Evolutionary conservation across 1,140 invertebrate genomes (phyloP).

Genomic region (Olivierus martensii): DNA sequence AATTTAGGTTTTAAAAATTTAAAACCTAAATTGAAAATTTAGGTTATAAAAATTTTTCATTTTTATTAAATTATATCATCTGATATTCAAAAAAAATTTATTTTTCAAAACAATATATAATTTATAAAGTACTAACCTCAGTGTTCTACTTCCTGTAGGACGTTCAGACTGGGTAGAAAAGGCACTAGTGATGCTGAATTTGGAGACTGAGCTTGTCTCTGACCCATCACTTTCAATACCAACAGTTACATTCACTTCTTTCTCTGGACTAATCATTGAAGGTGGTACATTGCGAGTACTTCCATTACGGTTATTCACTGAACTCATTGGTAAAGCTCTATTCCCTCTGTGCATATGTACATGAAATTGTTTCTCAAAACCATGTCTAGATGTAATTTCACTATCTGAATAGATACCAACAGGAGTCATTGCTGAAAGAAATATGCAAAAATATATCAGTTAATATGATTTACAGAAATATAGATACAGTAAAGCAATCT

Average conservation of each 20-base stretch:
- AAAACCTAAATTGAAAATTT: no score
- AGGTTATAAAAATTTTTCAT: no score
- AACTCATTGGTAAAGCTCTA: neutral
- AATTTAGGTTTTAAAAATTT: no score
- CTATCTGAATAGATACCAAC: slow-evolving; percentile 20
- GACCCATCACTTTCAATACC: slow-evolving; percentile 19
- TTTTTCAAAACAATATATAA: neutral
- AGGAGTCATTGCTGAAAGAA: slow-evolving; percentile 3
- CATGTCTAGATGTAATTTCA: slow-evolving; percentile 16
- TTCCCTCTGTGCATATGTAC: slow-evolving; percentile 5
- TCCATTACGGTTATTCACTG: neutral
- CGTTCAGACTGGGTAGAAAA: slow-evolving; percentile 20
- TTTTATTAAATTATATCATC: no score
- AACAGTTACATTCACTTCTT: neutral
- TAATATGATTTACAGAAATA: no score
- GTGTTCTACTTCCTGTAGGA: slow-evolving; percentile 17
- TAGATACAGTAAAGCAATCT: no score
- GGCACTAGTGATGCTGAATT: slow-evolving; percentile 20
- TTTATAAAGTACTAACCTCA: slow-evolving; percentile 9
- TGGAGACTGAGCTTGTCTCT: slow-evolving; percentile 20
- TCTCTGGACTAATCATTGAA: no score
- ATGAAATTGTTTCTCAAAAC: slow-evolving; percentile 11
- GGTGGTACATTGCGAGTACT: neutral
- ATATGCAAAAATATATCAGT: neutral
- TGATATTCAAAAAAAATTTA: no score